Base-by-base conservation (phyloP, 2,888 invertebrate species). In the Himalopsyche kuldschensis region DNA sequence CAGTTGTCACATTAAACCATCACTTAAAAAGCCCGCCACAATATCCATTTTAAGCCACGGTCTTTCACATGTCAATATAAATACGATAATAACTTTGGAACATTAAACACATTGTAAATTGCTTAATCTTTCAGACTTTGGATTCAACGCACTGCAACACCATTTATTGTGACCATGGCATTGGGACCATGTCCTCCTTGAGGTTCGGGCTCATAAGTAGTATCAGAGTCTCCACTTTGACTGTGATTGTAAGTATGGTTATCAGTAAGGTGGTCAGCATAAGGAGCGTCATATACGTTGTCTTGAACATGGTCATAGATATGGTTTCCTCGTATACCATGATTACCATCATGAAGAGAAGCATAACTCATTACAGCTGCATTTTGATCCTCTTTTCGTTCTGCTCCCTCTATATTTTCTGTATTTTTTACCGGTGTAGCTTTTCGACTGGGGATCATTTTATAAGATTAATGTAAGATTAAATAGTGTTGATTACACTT, bases 301-400 rank as follows among this genome's bases (percentile, higher is more conserved):
- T 95, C 95, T 48, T 94, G 93, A 3, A 91, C 91, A 87, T 90
- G 90, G 86, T 92, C 91, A 87, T 94, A 89, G 87, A 91, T 90
- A 86, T 92, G 91, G 24, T 92, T 89, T 3, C 92, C 91, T 80
- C 87, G 84, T 47, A 87, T 85, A 30, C 87, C 86, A 86, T 94
- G 94, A 5, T 90, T 87, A 30, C 86, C 92, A 87, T 96, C 96
- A 89, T 95, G 96, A 0, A 97, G 90, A 0, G 96, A 96, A 30
- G 97, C 95, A 88, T 97, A 97, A 79, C 96, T 97, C 96, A 97
- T 97, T 0, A 97, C 97, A 0, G 97, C 96, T 0, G 97, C 96
- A 88, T 94, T 96, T 88, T 96, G 94, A 88, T 97, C 96, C 89
- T 97, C 97, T 88, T 97, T 97, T 20, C 96, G 91, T 88, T 97